A percentile compares a stretch with the other conserved stretches of the same genome.
These are phyloP conservation scores for Drosophila burlai DNA, from an alignment of 1,140 invertebrate genomes.

Conservation along the genomic window DNA sequence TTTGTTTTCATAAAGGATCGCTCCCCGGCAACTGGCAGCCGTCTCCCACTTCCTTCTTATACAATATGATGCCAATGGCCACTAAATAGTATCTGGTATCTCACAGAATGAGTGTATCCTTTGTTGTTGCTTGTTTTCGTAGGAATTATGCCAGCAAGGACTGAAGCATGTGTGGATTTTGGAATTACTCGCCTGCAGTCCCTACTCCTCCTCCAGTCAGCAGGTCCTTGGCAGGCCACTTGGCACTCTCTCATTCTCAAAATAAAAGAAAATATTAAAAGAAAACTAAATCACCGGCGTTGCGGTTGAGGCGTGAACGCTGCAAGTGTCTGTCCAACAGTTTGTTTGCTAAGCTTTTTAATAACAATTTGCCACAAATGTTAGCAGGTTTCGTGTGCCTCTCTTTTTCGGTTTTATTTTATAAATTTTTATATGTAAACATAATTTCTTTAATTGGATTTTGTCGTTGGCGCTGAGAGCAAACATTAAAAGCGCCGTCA, in stretches of 20 bases:
- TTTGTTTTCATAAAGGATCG: constrained; percentile 75
- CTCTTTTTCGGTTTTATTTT: constrained; percentile 14
- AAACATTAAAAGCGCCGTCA: constrained; percentile 69
- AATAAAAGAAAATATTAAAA: constrained; percentile 22
- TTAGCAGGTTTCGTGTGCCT: constrained; percentile 43
- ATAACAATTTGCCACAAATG: constrained; percentile 78
- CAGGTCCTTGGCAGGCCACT: constrained; percentile 67
- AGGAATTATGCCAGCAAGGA: constrained; percentile 65
- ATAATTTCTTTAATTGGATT: constrained; percentile 83
- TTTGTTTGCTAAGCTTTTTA: constrained; percentile 74
- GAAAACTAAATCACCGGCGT: constrained; percentile 18
- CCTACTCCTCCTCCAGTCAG: constrained; percentile 56
- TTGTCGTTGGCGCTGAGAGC: constrained; percentile 59
- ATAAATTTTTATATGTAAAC: constrained; percentile 71
- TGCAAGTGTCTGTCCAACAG: constrained; percentile 61
- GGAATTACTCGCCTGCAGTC: constrained; percentile 41
- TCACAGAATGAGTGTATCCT: constrained; percentile 42
- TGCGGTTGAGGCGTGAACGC: constrained; percentile 70
- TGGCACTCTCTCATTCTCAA: constrained; percentile 14
- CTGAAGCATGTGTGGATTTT: constrained; percentile 72
- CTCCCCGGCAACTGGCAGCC: constrained; percentile 31
- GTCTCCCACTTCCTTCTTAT: constrained; percentile 52
- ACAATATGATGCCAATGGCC: constrained; percentile 63
- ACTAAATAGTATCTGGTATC: constrained; percentile 73
- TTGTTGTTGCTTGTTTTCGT: constrained; percentile 63